Conservation (phyloP, 2,113 vertebrate species). For the Sula dactylatra region DNA sequence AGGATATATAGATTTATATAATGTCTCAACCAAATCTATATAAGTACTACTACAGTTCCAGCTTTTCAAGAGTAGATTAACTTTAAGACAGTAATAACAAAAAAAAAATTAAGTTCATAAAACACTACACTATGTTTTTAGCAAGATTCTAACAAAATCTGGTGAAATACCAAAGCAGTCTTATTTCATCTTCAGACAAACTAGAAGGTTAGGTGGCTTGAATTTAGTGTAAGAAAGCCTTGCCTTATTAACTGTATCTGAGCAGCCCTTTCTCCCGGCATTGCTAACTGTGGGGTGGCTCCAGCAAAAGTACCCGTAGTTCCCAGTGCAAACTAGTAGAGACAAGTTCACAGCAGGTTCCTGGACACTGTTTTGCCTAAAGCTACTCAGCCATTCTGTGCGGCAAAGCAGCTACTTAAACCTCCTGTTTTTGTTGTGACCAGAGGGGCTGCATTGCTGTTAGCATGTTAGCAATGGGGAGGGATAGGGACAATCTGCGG, state of each 20-base stretch:
- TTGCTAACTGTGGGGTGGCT: not conserved
- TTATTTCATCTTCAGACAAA: not conserved
- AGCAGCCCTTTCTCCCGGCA: not conserved
- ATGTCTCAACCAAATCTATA: not conserved
- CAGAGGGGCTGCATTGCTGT: not conserved
- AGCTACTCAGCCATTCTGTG: not conserved
- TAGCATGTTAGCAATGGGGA: not conserved
- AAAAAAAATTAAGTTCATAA: not conserved
- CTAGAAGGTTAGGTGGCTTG: not conserved
- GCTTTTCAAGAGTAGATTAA: not conserved
- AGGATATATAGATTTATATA: not conserved
- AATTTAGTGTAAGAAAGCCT: not conserved
- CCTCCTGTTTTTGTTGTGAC: not conserved
- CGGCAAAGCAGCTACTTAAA: not conserved
- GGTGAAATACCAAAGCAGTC: not conserved
- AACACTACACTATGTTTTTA: not conserved
- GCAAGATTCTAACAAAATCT: not conserved
- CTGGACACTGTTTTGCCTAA: not conserved
- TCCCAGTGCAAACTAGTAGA: not conserved
- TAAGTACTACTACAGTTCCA: not conserved
- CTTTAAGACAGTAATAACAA: not conserved
- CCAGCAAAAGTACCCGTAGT: not conserved
- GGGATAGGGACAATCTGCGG: not conserved
- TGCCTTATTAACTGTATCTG: not conserved
- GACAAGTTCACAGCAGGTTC: not conserved